These are phyloP conservation scores for Drepanosiphum platanoidis DNA, from an alignment of 2,888 invertebrate genomes.

Conservation along the genomic window DNA sequence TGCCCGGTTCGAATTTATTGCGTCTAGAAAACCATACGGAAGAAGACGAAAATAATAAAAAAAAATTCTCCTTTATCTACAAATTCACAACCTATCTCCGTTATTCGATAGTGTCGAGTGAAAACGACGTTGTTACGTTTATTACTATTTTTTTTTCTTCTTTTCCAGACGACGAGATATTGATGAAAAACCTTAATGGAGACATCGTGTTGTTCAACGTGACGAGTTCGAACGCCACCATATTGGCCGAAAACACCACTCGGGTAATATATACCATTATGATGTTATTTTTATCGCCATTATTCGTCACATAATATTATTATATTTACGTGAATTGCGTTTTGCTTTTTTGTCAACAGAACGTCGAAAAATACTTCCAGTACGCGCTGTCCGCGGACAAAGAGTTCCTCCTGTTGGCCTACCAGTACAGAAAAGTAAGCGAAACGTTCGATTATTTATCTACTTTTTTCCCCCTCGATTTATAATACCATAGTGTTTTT, in stretches of 20 bases:
- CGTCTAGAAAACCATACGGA: no score
- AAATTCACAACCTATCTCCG: no score
- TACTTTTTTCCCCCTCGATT: neutral
- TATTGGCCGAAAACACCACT: conserved; percentile 69
- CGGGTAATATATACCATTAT: conserved; percentile 63
- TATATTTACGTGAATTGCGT: conserved; percentile 41
- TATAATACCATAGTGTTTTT: conserved; percentile 21
- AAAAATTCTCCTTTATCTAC: no score
- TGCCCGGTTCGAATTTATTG: no score
- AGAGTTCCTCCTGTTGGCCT: conserved; percentile 73
- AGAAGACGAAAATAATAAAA: no score
- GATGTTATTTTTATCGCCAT: neutral
- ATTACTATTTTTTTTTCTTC: no score
- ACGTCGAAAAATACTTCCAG: conserved; percentile 68
- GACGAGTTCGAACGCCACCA: conserved; percentile 67
- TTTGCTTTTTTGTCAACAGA: conserved; percentile 65
- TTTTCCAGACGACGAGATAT: conserved; percentile 75
- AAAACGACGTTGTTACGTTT: no score
- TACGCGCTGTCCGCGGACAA: conserved; percentile 75
- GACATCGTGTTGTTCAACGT: conserved; percentile 72
- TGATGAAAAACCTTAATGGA: conserved; percentile 73
- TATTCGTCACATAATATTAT: no score
- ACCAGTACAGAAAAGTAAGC: conserved; percentile 74
- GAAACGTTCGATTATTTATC: neutral
- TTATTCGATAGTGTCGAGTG: no score